These are phyloP conservation scores for Premnoplex brunnescens DNA, from an alignment of 2,797 vertebrate genomes.

Conservation along the genomic window DNA sequence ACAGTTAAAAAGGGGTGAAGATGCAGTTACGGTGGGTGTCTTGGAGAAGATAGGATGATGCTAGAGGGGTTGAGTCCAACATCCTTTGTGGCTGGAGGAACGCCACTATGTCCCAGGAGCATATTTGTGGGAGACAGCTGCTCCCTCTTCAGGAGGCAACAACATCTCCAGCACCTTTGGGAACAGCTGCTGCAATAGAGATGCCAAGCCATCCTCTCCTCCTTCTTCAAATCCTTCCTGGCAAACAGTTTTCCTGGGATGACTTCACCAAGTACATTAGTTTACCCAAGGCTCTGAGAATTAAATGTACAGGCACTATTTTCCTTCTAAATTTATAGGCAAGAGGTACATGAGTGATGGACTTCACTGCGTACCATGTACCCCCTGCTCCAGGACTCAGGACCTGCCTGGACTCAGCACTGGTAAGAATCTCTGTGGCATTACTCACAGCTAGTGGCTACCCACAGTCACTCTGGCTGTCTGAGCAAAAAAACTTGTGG, in stretches of 20 bases:
- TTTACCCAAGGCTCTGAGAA: background rate
- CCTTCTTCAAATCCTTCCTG: background rate
- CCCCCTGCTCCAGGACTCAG: background rate
- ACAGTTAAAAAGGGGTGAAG: background rate
- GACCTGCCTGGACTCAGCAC: background rate
- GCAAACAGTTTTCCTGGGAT: background rate
- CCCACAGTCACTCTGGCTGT: background rate
- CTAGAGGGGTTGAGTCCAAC: background rate
- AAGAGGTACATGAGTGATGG: background rate
- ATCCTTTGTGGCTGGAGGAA: background rate
- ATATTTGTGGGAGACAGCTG: background rate
- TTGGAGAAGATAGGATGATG: background rate
- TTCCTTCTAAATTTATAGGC: background rate
- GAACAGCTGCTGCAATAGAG: background rate
- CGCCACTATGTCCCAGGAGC: background rate
- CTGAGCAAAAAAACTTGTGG: background rate
- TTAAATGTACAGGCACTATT: background rate
- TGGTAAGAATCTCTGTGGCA: background rate
- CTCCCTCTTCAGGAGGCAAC: background rate
- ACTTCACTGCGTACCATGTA: background rate
- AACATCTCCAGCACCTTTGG: background rate
- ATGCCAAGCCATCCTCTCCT: background rate
- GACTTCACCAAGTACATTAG: background rate
- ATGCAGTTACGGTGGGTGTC: background rate
- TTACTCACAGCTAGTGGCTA: background rate